These are phyloP conservation scores for Helobdella robusta DNA, from an alignment of 2,888 invertebrate species.

Conservation along the genomic window DNA sequence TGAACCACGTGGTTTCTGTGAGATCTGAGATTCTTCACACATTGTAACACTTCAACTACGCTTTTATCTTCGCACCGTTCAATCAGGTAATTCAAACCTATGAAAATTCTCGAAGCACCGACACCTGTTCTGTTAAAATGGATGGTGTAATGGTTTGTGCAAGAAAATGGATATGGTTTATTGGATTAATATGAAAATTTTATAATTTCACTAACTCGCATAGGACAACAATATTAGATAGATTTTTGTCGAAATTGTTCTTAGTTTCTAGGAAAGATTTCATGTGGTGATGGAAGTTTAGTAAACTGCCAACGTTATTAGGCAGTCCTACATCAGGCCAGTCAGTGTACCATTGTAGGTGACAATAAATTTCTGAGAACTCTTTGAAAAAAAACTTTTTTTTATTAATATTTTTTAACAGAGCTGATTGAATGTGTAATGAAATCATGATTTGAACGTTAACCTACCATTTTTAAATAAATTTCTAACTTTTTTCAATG, in stretches of 20 bases:
- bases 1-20: conserved; percentile 20
- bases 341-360: background rate
- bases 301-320: conserved; percentile 4
- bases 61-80: conserved; percentile 19
- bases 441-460: too few species aligned
- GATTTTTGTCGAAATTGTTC: background rate
- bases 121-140: conserved; percentile 21
- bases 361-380: background rate
- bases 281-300: conserved; percentile 10
- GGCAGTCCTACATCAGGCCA: conserved; percentile 9
- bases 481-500: too few species aligned
- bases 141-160: too few species aligned
- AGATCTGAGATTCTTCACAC: conserved; percentile 2
- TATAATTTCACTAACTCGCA: conserved; percentile 20
- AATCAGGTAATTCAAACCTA: conserved; percentile 15
- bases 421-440: too few species aligned
- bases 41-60: conserved; percentile 17
- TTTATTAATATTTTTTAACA: too few species aligned
- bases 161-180: background rate
- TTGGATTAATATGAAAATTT: background rate
- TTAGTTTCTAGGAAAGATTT: background rate
- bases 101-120: conserved; percentile 21
- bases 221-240: conserved; percentile 12
- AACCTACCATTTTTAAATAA: too few species aligned
- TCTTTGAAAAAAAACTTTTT: too few species aligned